Conservation (phyloP, 2,797 vertebrate genomes). For the Gymnoscopelus braueri region DNA sequence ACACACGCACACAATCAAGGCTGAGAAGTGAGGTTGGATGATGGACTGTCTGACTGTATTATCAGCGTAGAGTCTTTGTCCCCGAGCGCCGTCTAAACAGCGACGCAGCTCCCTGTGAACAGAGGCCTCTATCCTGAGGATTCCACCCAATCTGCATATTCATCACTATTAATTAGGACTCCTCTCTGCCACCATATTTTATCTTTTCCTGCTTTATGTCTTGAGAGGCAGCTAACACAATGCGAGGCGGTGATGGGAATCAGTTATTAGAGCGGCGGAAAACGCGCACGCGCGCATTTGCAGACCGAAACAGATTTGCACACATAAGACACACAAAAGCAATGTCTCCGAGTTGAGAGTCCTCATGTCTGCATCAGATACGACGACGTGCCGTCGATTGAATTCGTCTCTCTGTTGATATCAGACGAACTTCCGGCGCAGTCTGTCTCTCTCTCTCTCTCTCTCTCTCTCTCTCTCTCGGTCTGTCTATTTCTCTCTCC, state of each 20-base stretch:
- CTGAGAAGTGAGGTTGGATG: conserved; percentile 59
- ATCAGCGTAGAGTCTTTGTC: conserved; percentile 66
- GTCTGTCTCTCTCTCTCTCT: conserved; percentile 53
- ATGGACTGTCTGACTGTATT: conserved; percentile 68
- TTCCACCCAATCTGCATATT: conserved; percentile 81
- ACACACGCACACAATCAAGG: conserved; percentile 20
- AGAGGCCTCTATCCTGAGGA: conserved; percentile 75
- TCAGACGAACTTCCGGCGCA: conserved; percentile 53
- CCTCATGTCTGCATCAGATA: conserved; percentile 79
- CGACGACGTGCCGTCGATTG: conserved; percentile 53
- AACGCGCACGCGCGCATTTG: background rate
- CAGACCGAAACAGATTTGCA: background rate
- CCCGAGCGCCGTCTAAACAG: conserved; percentile 78
- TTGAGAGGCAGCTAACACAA: conserved; percentile 77
- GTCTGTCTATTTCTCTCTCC: conserved; percentile 54
- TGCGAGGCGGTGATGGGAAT: conserved; percentile 73
- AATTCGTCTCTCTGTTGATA: conserved; percentile 50
- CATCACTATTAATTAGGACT: conserved; percentile 81
- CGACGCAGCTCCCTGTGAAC: conserved; percentile 73
- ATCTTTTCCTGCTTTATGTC: conserved; percentile 75
- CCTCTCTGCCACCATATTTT: conserved; percentile 70
- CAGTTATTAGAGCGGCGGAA: conserved; percentile 60
- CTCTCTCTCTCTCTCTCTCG: conserved; percentile 14
- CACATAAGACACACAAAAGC: background rate
- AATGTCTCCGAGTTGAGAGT: conserved; percentile 43